These are phyloP conservation scores for Cuniculus paca DNA, from an alignment of 2,797 vertebrate genomes.

Conservation along the genomic window DNA sequence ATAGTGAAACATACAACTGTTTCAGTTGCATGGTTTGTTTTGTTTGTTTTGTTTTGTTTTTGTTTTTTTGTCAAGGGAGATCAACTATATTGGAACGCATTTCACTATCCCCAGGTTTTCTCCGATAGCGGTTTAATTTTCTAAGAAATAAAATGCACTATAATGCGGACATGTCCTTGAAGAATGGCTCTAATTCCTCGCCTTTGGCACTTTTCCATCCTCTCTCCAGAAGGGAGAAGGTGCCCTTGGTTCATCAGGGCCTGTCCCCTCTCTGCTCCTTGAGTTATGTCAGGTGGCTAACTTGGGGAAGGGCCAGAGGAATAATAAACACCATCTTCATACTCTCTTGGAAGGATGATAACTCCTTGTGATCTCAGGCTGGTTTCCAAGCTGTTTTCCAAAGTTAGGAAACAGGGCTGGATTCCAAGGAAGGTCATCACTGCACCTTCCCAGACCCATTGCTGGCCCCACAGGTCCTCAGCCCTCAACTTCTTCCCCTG, in stretches of 20 bases:
- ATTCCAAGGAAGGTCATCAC: neutral
- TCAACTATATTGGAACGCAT: constrained; percentile 78
- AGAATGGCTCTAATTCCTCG: constrained; percentile 53
- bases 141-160: constrained; percentile 71
- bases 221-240: constrained; percentile 28
- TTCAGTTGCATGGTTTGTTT: constrained; percentile 71
- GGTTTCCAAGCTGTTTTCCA: constrained; percentile 4
- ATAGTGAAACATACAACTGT: constrained; percentile 50
- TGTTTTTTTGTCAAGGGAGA: constrained; percentile 71
- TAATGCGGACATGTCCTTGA: constrained; percentile 73
- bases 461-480: neutral
- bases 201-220: constrained; percentile 60
- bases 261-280: neutral
- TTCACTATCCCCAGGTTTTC: constrained; percentile 74
- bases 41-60: too few species aligned
- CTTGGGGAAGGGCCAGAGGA: constrained; percentile 54
- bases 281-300: neutral
- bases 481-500: neutral
- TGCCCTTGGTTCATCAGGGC: constrained; percentile 36
- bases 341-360: neutral
- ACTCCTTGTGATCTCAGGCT: constrained; percentile 19
- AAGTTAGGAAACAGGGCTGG: neutral
- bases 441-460: neutral
- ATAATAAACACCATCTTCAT: constrained; percentile 68
- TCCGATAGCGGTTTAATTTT: constrained; percentile 78